Percentiles rank a stretch among this genome's conserved stretches.
Conservation (phyloP, 2,888 invertebrate genomes). For the Coecobrya sp. region DNA sequence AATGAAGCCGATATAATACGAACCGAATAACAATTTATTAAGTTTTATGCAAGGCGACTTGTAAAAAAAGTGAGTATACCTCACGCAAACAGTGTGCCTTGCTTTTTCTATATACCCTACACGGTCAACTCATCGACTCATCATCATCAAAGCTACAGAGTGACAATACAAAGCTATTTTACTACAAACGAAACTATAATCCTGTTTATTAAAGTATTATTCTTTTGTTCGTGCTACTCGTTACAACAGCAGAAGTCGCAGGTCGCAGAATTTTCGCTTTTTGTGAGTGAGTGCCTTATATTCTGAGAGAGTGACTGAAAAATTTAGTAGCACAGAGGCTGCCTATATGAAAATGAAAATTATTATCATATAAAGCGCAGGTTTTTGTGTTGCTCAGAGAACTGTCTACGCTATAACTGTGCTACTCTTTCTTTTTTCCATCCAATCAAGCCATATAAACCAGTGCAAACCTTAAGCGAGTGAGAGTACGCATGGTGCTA, state of each 20-base stretch:
- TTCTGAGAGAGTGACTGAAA: neutral
- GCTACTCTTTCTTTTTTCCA: neutral
- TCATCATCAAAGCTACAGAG: neutral
- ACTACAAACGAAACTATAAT: neutral
- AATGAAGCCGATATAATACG: conserved; percentile 64
- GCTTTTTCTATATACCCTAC: neutral
- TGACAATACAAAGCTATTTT: conserved; percentile 2
- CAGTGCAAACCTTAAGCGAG: too few species aligned
- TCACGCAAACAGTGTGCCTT: too few species aligned
- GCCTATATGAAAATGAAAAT: neutral
- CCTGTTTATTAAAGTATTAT: conserved; percentile 17
- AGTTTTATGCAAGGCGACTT: neutral
- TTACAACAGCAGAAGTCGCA: neutral
- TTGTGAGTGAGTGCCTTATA: neutral
- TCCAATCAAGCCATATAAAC: neutral
- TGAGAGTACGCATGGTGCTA: neutral
- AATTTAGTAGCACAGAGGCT: neutral
- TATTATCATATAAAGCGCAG: conserved; percentile 7
- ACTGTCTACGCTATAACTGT: conserved; percentile 11
- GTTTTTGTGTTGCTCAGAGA: conserved; percentile 60
- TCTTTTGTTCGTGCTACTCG: neutral
- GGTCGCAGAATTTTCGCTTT: neutral
- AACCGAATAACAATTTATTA: conserved; percentile 8
- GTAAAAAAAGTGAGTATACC: neutral
- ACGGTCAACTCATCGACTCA: neutral